Base-by-base conservation (phyloP, 2,113 vertebrate species). In the Loxodonta africana region DNA sequence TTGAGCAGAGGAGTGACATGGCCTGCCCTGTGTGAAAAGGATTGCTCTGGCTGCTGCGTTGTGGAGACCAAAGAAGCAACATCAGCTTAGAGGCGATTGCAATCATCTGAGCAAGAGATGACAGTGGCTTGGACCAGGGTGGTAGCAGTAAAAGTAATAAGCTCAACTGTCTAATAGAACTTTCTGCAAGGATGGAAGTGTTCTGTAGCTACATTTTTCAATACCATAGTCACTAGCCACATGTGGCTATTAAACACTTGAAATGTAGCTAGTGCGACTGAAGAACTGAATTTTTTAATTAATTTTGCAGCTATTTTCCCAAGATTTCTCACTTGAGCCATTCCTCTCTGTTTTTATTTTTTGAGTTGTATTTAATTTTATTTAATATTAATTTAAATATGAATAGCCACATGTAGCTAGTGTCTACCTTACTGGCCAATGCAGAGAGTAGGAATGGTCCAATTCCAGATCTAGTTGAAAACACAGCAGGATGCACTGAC, bases 381-480 rank as follows among this genome's bases (percentile, higher is more conserved):
- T 73, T 60, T 81, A 83, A 57, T 41, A 92, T 51, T 11, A 23
- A 65, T 62, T 67, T 92, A 69, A 91, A 6, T 91, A 62, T 51
- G 18, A 88, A 21, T 88, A 87, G 63, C 41, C 26, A 37, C 8
- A 20, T 2, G 4, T 6, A 30, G 21, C 62, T 46, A 28, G 23
- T 46, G 44, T 41, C 41, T 46, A 44, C 41, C 74, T 94, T 33
- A 18, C 10, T 76, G 30, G 60, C 86, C 28, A 86, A 18, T 21
- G 14, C 15, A 48, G 53, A 9, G 41, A 57, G 4, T 82, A 6
- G 80, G 33, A 91, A 65, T 48, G 12, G 28, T 41, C 48, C 44
- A 25, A 65, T 85, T 91, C 26, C 25, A 37, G 28, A 46, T 63
- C 80, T 86, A 74, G 91, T 53, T 82, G 88, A 90, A 89, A 91